Conservation (phyloP, 1,140 invertebrate genomes). For the Hylaeus anthracinus region DNA sequence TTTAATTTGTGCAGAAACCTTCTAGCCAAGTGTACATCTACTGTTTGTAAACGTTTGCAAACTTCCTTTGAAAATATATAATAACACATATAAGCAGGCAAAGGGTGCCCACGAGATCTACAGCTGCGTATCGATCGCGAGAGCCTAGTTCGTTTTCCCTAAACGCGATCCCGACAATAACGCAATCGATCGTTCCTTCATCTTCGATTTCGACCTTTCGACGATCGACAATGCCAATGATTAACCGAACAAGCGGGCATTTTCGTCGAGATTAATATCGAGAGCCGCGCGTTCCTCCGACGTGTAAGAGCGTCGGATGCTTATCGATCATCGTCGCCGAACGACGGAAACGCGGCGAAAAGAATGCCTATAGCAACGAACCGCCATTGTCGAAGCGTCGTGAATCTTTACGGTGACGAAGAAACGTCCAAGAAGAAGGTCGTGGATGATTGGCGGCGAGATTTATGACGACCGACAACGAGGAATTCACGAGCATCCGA, state of each 20-base stretch:
- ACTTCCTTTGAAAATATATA: too few species aligned
- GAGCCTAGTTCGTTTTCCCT: background rate
- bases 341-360: conserved; percentile 43
- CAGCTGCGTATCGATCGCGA: background rate
- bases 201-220: conserved; percentile 4
- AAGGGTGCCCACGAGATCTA: background rate
- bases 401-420: conserved; percentile 35
- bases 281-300: background rate
- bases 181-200: conserved; percentile 19
- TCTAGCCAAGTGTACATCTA: too few species aligned
- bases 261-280: conserved; percentile 56
- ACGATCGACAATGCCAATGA: conserved; percentile 47
- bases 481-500: conserved; percentile 38
- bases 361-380: conserved; percentile 45
- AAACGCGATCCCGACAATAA: conserved; percentile 8
- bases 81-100: too few species aligned
- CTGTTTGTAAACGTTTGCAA: too few species aligned
- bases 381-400: conserved; percentile 44
- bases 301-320: conserved; percentile 20
- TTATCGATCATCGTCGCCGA: conserved; percentile 61
- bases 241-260: conserved; percentile 22
- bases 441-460: conserved; percentile 73
- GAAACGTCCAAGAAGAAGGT: conserved; percentile 58
- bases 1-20: too few species aligned
- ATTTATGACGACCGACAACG: conserved; percentile 72